Evolutionary conservation across 2,113 vertebrate genomes (phyloP).

Genomic region (Phoenicopterus ruber): DNA sequence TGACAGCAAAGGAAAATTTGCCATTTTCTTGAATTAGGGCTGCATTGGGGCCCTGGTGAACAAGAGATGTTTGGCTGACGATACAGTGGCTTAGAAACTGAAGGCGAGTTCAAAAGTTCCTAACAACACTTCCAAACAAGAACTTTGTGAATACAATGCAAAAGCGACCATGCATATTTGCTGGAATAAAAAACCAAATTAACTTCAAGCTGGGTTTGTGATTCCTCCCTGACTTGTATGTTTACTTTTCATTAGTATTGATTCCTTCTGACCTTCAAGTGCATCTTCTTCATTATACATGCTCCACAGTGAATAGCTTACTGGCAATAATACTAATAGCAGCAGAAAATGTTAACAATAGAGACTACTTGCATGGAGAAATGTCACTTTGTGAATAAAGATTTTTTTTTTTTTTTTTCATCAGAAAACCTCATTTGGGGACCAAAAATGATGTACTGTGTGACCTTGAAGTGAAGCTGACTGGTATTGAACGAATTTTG

Average conservation of each 20-base stretch:
- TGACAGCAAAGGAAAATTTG: background rate
- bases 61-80: background rate
- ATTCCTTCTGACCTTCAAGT: slow-evolving; percentile 42
- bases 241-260: slow-evolving; percentile 60
- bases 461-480: background rate
- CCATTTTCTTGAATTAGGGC: background rate
- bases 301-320: background rate
- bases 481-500: background rate
- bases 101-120: slow-evolving; percentile 23
- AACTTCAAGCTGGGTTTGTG: slow-evolving; percentile 48
- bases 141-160: slow-evolving; percentile 35
- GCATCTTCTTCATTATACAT: background rate
- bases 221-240: slow-evolving; percentile 40
- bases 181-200: slow-evolving; percentile 38
- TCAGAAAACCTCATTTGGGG: background rate
- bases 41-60: background rate
- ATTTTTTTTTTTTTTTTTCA: background rate
- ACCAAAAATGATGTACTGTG: background rate
- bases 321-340: slow-evolving; percentile 1
- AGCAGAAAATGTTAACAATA: background rate
- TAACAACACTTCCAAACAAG: slow-evolving; percentile 44
- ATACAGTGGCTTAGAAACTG: slow-evolving; percentile 4
- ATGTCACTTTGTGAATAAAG: background rate
- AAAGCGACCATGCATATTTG: slow-evolving; percentile 13
- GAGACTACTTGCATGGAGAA: background rate